Conservation (phyloP, 1,140 invertebrate species). For the Heliconius melpomene region DNA sequence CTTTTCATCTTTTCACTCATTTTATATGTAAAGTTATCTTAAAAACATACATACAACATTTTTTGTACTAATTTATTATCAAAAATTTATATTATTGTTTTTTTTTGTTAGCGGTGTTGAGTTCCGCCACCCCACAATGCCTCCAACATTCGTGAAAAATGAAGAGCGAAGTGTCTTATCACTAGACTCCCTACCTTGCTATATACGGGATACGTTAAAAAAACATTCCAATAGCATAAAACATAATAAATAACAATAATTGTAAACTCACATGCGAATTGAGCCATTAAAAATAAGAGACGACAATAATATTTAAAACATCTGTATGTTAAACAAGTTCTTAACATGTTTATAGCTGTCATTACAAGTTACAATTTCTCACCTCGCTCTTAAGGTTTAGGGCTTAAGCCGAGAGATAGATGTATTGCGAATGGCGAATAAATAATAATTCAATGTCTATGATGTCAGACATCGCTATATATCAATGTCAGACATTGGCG, state of each 20-base stretch:
- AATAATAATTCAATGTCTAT: slow-evolving; percentile 70
- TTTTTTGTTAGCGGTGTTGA: too few relatives aligned
- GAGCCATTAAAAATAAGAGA: slow-evolving; percentile 22
- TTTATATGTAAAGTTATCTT: not conserved
- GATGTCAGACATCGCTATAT: slow-evolving; percentile 41
- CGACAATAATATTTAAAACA: slow-evolving; percentile 21
- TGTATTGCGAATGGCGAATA: slow-evolving; percentile 58
- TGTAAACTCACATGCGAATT: not conserved
- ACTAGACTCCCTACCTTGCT: too few relatives aligned
- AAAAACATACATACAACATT: not conserved
- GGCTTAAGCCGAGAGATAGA: not conserved
- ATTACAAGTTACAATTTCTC: slow-evolving; percentile 26
- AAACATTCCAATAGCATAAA: not conserved
- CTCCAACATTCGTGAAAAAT: not conserved
- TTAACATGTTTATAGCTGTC: slow-evolving; percentile 18
- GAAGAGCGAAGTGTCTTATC: not conserved
- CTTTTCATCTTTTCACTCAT: not conserved
- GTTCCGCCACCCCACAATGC: not conserved
- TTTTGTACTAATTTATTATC: too few relatives aligned
- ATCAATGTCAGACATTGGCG: slow-evolving; percentile 29
- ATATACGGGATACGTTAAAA: not conserved
- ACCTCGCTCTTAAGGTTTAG: not conserved
- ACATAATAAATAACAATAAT: not conserved
- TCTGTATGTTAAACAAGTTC: slow-evolving; percentile 17
- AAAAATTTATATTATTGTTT: too few relatives aligned